Conservation (phyloP, 2,113 vertebrate genomes). For the Prolemur simus region DNA sequence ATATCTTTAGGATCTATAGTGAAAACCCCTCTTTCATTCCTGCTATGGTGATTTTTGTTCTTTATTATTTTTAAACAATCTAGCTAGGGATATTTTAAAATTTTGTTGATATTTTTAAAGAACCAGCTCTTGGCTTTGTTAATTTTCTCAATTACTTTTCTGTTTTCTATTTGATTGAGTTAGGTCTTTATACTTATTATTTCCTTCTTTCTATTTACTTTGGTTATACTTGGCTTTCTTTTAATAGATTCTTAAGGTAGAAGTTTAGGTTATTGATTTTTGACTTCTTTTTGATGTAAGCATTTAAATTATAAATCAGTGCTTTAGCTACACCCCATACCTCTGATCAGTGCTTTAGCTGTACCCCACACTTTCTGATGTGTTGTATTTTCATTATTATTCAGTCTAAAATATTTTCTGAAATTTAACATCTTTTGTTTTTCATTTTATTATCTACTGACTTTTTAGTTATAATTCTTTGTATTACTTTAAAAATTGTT, state of each 20-base stretch:
- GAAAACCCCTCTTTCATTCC: background rate
- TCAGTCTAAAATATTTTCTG: conserved; percentile 30
- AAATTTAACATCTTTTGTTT: background rate
- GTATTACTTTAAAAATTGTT: background rate
- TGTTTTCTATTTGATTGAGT: conserved; percentile 7
- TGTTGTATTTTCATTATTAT: background rate
- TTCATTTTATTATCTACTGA: background rate
- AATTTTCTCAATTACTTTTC: conserved; percentile 8
- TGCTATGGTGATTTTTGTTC: background rate
- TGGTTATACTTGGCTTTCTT: background rate
- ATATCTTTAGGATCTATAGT: background rate
- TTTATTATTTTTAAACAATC: background rate
- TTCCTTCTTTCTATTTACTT: background rate
- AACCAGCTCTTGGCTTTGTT: background rate
- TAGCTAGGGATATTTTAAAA: background rate
- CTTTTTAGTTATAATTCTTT: background rate
- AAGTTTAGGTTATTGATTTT: background rate
- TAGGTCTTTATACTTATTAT: background rate
- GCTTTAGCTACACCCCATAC: background rate
- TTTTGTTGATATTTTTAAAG: background rate
- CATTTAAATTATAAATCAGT: background rate
- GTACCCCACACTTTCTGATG: background rate
- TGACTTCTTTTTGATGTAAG: background rate
- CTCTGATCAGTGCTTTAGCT: background rate
- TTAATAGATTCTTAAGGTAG: conserved; percentile 9